Percentiles rank a stretch among this genome's conserved stretches.
These are phyloP conservation scores for Coreius guichenoti DNA, from an alignment of 2,797 vertebrate species.

Conservation along the genomic window DNA sequence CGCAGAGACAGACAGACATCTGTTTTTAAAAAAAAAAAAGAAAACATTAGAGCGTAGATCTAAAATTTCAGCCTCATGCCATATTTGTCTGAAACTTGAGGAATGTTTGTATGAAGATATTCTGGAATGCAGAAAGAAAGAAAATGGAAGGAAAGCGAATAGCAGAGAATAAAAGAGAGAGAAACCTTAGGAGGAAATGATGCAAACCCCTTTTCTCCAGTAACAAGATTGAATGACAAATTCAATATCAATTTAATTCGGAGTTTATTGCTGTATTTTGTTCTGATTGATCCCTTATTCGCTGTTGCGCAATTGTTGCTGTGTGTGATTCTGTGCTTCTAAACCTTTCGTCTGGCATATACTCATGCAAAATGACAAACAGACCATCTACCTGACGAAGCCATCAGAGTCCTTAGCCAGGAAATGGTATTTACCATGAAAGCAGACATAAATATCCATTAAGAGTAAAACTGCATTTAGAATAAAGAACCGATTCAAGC, in stretches of 20 bases:
- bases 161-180: conserved; percentile 37
- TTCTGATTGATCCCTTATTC: conserved; percentile 44
- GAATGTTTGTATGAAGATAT: conserved; percentile 69
- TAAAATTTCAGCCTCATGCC: conserved; percentile 68
- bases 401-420: conserved; percentile 65
- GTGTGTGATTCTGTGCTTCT: conserved; percentile 68
- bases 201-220: conserved; percentile 65
- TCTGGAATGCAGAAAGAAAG: conserved; percentile 61
- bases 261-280: conserved; percentile 57
- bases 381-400: conserved; percentile 37
- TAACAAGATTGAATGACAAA: conserved; percentile 66
- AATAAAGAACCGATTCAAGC: neutral
- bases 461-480: neutral
- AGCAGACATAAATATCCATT: conserved; percentile 54
- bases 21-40: conserved; percentile 14
- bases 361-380: conserved; percentile 43
- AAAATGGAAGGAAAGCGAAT: conserved; percentile 32
- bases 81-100: conserved; percentile 58
- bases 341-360: conserved; percentile 67
- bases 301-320: conserved; percentile 56
- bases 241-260: conserved; percentile 63
- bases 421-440: conserved; percentile 69
- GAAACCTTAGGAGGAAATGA: conserved; percentile 71
- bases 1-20: conserved; percentile 26
- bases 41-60: conserved; percentile 52